phyloP scores from a whole-genome alignment of 2,113 vertebrate species.

The Hymenochirus boettgeri region DNA sequence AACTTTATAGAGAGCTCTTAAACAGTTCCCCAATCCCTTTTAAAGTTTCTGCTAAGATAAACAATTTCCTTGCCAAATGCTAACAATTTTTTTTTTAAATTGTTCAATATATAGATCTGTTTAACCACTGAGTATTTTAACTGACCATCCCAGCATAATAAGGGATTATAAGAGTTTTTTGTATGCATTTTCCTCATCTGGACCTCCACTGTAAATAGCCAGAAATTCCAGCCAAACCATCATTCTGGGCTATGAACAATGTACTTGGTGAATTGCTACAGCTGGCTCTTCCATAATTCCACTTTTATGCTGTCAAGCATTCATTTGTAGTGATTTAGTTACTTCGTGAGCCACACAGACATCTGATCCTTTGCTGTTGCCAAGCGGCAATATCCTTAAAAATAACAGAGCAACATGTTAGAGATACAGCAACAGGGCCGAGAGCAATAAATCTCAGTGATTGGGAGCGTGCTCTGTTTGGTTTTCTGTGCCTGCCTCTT shows the following conservation, averaged over 20 bases:
- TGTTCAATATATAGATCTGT: too few species aligned
- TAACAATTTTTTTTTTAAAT: too few species aligned
- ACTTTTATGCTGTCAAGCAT: conserved; percentile 47
- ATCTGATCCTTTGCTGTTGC: conserved; percentile 59
- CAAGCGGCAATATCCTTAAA: conserved; percentile 58
- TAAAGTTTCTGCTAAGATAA: too few species aligned
- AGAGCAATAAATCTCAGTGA: conserved; percentile 60
- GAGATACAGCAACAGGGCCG: conserved; percentile 54
- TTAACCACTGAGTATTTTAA: too few species aligned
- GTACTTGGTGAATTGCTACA: conserved; percentile 2
- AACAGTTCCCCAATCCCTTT: too few species aligned
- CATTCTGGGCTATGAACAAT: background rate
- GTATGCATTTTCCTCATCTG: background rate
- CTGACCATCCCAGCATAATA: background rate
- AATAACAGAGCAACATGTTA: conserved; percentile 58
- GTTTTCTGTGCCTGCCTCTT: conserved; percentile 50
- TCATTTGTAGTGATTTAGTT: conserved; percentile 62
- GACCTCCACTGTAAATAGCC: background rate
- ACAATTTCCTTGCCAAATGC: too few species aligned
- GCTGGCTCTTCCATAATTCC: conserved; percentile 32
- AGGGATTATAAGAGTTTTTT: background rate
- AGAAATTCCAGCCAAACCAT: background rate
- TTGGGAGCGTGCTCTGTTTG: conserved; percentile 50
- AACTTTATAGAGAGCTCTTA: too few species aligned
- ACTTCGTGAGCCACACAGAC: conserved; percentile 54